These are phyloP conservation scores for Lophius piscatorius DNA, from an alignment of 2,113 vertebrate species.

Conservation along the genomic window DNA sequence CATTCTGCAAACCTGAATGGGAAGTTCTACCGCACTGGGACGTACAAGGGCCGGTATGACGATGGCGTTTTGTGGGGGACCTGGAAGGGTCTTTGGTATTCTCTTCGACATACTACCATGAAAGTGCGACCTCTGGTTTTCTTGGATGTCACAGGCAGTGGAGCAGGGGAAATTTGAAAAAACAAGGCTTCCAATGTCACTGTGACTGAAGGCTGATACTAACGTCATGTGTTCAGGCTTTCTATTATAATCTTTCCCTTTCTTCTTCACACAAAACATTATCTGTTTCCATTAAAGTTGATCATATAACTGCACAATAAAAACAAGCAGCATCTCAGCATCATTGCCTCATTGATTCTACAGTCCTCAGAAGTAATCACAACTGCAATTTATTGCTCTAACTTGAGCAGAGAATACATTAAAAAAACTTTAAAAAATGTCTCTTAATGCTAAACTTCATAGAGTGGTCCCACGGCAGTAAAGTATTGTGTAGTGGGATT, in stretches of 20 bases:
- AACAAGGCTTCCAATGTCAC: not conserved
- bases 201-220: not conserved
- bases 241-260: constrained; percentile 25
- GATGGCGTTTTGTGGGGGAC: constrained; percentile 88
- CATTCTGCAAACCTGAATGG: constrained; percentile 90
- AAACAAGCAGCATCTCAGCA: constrained; percentile 46
- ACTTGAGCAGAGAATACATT: not conserved
- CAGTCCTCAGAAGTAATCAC: not conserved
- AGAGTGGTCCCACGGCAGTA: no score
- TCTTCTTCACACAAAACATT: constrained; percentile 14
- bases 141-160: constrained; percentile 80
- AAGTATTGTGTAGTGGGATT: no score
- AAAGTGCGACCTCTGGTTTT: constrained; percentile 85
- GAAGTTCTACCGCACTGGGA: constrained; percentile 82
- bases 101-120: constrained; percentile 86
- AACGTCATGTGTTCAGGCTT: constrained; percentile 9
- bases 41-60: constrained; percentile 80
- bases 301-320: constrained; percentile 51
- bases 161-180: constrained; percentile 71
- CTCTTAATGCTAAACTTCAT: constrained; percentile 4
- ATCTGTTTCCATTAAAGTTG: constrained; percentile 1
- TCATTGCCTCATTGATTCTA: constrained; percentile 15
- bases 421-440: constrained; percentile 3
- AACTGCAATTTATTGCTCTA: not conserved
- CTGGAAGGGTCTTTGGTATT: constrained; percentile 90